phyloP scores from a whole-genome alignment of 2,797 vertebrate genomes.

The Cercopithecus diana region DNA sequence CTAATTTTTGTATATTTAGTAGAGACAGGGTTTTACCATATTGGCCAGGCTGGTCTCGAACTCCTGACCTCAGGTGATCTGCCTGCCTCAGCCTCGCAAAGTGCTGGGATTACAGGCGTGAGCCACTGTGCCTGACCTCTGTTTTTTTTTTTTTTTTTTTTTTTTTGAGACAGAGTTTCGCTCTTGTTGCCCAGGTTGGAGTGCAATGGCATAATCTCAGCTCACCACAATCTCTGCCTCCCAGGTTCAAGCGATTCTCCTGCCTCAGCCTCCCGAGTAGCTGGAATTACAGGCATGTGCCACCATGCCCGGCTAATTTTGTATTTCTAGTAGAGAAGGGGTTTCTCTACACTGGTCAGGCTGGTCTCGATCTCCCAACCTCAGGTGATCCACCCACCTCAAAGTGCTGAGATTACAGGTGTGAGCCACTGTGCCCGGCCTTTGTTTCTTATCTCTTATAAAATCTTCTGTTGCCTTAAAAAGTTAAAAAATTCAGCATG shows the following conservation, averaged over 20 bases:
- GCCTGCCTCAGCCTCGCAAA: background rate
- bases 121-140: background rate
- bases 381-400: fast-evolving
- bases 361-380: background rate
- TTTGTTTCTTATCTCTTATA: background rate
- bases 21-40: too few species aligned
- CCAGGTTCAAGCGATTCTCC: too few species aligned
- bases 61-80: background rate
- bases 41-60: background rate
- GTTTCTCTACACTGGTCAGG: background rate
- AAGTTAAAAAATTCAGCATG: background rate
- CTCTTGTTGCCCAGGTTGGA: too few species aligned
- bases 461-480: background rate
- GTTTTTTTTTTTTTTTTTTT: background rate
- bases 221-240: too few species aligned
- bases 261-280: too few species aligned
- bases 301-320: background rate
- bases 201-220: too few species aligned
- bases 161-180: too few species aligned
- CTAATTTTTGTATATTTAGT: too few species aligned
- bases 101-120: background rate
- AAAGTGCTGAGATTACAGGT: background rate
- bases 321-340: background rate
- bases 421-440: background rate
- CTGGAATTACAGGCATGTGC: background rate